Evolutionary conservation across 2,797 vertebrate genomes (phyloP).

Genomic region (Pangasius larnaudii): DNA sequence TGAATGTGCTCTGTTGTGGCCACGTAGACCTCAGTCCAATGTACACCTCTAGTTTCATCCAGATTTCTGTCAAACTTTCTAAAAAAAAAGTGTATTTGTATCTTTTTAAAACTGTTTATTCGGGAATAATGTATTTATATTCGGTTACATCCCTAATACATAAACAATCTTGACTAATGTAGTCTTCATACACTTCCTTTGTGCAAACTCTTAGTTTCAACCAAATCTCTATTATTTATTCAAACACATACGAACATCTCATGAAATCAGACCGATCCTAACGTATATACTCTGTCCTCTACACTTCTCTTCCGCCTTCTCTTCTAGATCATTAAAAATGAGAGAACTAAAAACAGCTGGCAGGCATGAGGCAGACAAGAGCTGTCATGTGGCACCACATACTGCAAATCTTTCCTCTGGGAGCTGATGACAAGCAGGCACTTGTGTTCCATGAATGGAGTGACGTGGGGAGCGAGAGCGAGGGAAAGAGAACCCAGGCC

Average conservation of each 20-base stretch:
- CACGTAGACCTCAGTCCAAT: background rate
- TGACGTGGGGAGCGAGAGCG: slow-evolving; percentile 13
- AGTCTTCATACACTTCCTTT: background rate
- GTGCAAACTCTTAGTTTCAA: background rate
- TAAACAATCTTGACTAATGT: background rate
- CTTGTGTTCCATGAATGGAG: slow-evolving; percentile 40
- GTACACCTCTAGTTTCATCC: background rate
- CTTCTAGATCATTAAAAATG: slow-evolving; percentile 20
- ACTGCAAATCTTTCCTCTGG: slow-evolving; percentile 40
- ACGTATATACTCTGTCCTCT: background rate
- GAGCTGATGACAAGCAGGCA: slow-evolving; percentile 46
- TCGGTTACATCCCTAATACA: background rate
- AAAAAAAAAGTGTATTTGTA: background rate
- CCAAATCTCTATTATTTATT: background rate
- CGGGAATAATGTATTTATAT: background rate
- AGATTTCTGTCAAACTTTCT: background rate
- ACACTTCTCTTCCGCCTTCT: background rate
- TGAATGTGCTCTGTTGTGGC: background rate
- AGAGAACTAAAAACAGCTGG: slow-evolving; percentile 5
- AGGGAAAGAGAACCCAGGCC: background rate
- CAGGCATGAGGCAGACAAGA: background rate
- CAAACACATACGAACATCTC: background rate
- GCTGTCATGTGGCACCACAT: slow-evolving; percentile 29
- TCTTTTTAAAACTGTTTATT: background rate
- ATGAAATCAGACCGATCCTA: background rate